phyloP scores from a whole-genome alignment of 2,113 vertebrate species.

The Nettapus auritus region DNA sequence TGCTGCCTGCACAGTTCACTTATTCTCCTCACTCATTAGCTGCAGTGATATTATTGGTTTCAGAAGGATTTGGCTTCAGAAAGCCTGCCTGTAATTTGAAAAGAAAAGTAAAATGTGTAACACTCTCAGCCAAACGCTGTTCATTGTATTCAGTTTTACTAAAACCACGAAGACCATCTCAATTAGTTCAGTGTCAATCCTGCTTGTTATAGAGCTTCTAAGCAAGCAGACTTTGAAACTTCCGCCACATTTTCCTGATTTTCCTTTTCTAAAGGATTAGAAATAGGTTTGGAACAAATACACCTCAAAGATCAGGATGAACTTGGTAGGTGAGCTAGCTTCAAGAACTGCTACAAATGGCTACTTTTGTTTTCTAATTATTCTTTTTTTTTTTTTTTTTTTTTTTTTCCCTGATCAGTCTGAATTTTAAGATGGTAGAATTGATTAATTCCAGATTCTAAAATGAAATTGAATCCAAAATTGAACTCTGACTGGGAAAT shows the following conservation, averaged over 20 bases:
- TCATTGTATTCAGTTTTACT: neutral
- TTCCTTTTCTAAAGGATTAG: neutral
- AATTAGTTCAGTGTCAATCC: neutral
- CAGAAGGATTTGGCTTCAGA: neutral
- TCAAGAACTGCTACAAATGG: accelerated
- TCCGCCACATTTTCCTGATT: neutral
- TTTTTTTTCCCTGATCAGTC: neutral
- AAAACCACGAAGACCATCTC: neutral
- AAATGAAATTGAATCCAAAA: neutral
- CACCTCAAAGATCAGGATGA: neutral
- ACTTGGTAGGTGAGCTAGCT: neutral
- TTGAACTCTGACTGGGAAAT: neutral
- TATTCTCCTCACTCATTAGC: neutral
- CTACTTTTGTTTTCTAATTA: neutral
- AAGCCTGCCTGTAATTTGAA: neutral
- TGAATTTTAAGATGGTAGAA: neutral
- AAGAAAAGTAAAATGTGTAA: neutral
- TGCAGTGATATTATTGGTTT: neutral
- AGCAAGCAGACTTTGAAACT: neutral
- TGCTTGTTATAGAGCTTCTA: neutral
- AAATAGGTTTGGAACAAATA: neutral
- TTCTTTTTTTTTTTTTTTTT: too few species aligned
- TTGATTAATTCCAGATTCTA: neutral
- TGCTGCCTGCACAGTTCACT: neutral
- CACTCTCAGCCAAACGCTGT: neutral